Evolutionary conservation across 2,113 vertebrate genomes (phyloP), one percentile per base, ranked within the genome.

Genomic region (Callopanchax toddi): DNA sequence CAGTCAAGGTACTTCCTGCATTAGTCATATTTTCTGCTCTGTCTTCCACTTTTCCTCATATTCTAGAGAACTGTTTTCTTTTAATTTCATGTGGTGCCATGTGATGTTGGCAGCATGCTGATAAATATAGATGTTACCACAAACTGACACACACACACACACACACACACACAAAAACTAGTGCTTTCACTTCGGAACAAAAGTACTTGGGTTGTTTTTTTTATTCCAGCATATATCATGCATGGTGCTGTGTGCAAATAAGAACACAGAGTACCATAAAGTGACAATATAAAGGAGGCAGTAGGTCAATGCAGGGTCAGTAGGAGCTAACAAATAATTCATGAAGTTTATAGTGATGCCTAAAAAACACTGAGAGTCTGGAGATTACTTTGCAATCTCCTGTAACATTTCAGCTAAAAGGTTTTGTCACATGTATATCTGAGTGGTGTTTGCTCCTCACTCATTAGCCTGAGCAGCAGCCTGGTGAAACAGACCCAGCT

Each of bases 401-500:
- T 8, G 29, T 32, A 32, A 7, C 29, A 32, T 32, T 32, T 9
- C 10, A 32, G 29, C 29, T 9, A 32, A 5, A 32, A 32, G 6
- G 29, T 32, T 32, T 32, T 32, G 6, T 7, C 10, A 1, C 29
- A 8, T 6, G 10, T 32, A 32, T 32, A 32, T 4, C 29, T 32
- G 3, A 32, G 29, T 3, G 29, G 29, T 32, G 29, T 32, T 32
- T 32, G 29, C 29, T 32, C 29, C 29, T 32, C 29, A 6, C 29
- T 32, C 29, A 4, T 26, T 26, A 6, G 15, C 42, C 50, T 40
- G n/a, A 25, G 15, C 18, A 49, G 66, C 50, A 20, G 12, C 67
- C n/a, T 15, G n/a, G 16, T 36, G 51, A 65, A 60, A 37, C 39
- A 63, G 17, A 55, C 51, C 45, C 56, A 58, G 43, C 53, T 32